Base-by-base conservation (phyloP, 2,888 invertebrate species). In the Acleris cristana region DNA sequence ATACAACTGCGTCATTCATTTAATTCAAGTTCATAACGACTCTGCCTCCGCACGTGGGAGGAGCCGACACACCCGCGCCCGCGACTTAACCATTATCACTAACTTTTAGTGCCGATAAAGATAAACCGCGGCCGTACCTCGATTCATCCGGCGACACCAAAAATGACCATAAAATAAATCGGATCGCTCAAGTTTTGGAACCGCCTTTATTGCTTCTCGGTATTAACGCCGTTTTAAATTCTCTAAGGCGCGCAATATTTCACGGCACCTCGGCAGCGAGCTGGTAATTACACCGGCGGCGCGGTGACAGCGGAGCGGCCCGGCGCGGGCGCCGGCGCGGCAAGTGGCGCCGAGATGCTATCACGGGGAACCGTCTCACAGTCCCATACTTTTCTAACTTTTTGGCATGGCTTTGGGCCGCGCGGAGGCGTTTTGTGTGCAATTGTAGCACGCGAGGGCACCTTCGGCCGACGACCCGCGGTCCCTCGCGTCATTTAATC, bases 1-100 rank as follows among this genome's bases (percentile, higher is more conserved):
- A 91, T 88, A 89, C 87, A 89, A 89, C 83, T 82, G 86, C 87
- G 84, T 89, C 90, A 90, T 90, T 91, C 88, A 90, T 88, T 88
- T 88, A 87, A 90, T 90, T 89, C 89, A 90, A 91, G 90, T 89
- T 88, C 89, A 90, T 87, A 88, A 89, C 84, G 79, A 84, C 78
- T 81, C 76, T 79, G 70, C 80, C 74, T 76, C 79, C 79, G 82
- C 77, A 83, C 85, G 88, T 87, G 85, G 88, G 88, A 83, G 84
- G 80, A 76, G 80, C 81, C 78, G 81, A 79, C 86, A 84, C 83
- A 81, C 83, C 79, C 74, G 71, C 73, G 74, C 83, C 79, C 74
- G 71, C 72, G 73, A 77, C 77, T 76, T 72, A 71, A 67, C 72
- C 75, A 77, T 78, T 79, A 81, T 80, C 80, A 74, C 80, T 83